Evolutionary conservation across 2,797 vertebrate species (phyloP).

Genomic region (Anguilla anguilla): DNA sequence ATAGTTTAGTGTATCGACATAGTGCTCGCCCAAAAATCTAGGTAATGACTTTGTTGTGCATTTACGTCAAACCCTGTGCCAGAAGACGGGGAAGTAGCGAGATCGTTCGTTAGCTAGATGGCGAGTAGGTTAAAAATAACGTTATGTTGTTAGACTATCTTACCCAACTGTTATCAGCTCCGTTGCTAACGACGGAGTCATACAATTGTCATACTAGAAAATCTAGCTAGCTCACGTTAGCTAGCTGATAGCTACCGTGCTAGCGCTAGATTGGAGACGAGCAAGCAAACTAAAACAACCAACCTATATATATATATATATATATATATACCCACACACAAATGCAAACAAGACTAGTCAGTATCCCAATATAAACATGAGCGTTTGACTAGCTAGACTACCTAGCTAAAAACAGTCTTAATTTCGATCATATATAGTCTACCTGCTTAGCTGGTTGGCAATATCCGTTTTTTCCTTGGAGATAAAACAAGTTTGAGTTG

Average conservation of each 20-base stretch:
- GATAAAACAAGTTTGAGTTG: slow-evolving; percentile 17
- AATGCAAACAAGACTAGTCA: neutral
- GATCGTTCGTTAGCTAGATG: neutral
- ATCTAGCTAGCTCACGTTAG: neutral
- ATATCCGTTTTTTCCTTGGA: neutral
- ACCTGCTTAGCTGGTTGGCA: neutral
- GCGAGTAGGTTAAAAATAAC: neutral
- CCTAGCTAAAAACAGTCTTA: neutral
- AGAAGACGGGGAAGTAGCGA: neutral
- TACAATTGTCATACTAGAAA: neutral
- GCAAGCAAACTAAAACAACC: neutral
- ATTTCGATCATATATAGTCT: neutral
- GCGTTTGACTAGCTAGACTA: neutral
- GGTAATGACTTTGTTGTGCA: neutral
- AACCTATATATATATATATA: neutral
- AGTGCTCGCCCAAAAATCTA: neutral
- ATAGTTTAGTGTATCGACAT: neutral
- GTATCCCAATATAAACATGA: neutral
- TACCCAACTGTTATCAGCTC: neutral
- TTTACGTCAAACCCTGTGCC: neutral
- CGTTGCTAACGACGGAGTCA: neutral
- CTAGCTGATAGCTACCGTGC: neutral
- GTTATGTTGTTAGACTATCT: neutral
- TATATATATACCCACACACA: too few relatives aligned
- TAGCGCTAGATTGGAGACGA: neutral